Percentiles rank a stretch among this genome's conserved stretches.
phyloP scores from a whole-genome alignment of 2,113 vertebrate species.

The Hippoglossus stenolepis region DNA sequence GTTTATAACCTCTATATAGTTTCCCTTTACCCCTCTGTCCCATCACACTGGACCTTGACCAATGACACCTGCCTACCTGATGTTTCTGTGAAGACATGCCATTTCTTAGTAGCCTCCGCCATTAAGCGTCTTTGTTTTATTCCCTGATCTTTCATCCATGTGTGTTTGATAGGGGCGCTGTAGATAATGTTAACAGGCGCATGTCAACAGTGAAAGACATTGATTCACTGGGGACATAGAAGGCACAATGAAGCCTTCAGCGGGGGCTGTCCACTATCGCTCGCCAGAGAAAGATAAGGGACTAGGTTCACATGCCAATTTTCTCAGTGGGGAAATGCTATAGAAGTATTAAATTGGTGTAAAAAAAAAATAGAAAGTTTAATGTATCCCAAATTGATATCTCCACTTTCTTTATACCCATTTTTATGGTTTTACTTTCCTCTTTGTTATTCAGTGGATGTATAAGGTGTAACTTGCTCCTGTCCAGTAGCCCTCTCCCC shows the following conservation, averaged over 20 bases:
- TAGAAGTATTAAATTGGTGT: background rate
- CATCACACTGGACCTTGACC: conserved; percentile 45
- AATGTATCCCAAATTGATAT: conserved; percentile 15
- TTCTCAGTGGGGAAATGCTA: background rate
- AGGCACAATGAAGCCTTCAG: conserved; percentile 4
- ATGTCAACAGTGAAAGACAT: conserved; percentile 37
- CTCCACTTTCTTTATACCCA: background rate
- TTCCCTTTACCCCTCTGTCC: conserved; percentile 17
- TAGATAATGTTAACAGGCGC: conserved; percentile 44
- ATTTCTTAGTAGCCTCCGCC: conserved; percentile 3
- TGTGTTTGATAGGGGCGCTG: conserved; percentile 19
- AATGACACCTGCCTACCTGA: conserved; percentile 20
- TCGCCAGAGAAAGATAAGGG: conserved; percentile 4
- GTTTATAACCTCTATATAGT: conserved; percentile 50
- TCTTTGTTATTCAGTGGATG: conserved; percentile 31
- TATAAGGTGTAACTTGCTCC: conserved; percentile 45
- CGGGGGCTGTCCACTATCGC: background rate
- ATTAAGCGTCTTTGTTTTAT: conserved; percentile 37
- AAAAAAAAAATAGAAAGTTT: conserved; percentile 2
- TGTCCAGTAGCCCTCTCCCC: conserved; percentile 25
- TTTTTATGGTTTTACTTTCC: conserved; percentile 39
- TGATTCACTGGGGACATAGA: conserved; percentile 40
- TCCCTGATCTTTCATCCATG: conserved; percentile 7
- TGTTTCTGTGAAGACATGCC: conserved; percentile 8
- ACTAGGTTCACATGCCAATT: background rate